A percentile compares a stretch with the other conserved stretches of the same genome.
Evolutionary conservation across 1,140 invertebrate species (phyloP).

Genomic region (Drosophila nigrodunni): DNA sequence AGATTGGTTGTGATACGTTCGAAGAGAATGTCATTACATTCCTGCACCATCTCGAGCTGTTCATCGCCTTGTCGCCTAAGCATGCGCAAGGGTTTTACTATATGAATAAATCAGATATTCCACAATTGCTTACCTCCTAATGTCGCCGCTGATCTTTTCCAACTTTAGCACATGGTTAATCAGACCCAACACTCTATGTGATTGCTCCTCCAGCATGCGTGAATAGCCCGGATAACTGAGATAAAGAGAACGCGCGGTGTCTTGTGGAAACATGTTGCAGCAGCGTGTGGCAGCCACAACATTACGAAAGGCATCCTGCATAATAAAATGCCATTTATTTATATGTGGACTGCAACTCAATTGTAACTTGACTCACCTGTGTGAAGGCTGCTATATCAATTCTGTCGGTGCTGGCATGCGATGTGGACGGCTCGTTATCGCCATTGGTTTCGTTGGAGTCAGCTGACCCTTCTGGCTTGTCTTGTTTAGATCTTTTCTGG

Average conservation of each 20-base stretch:
- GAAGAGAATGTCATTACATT: conserved; percentile 92
- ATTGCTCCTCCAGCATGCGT: conserved; percentile 87
- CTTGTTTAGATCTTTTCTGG: conserved; percentile 35
- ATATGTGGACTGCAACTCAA: not conserved
- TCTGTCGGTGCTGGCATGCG: conserved; percentile 7
- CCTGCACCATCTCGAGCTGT: conserved; percentile 90
- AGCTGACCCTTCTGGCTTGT: not conserved
- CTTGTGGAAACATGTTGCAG: conserved; percentile 89
- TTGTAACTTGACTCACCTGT: conserved; percentile 34
- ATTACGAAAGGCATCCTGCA: conserved; percentile 60
- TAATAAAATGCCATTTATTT: not conserved
- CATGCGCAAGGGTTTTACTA: not conserved
- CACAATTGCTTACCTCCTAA: conserved; percentile 79
- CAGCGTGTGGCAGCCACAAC: conserved; percentile 87
- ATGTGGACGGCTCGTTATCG: conserved; percentile 22
- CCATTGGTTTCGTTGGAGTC: conserved; percentile 4
- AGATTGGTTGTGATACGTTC: conserved; percentile 91
- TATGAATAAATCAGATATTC: not conserved
- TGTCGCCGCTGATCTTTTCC: conserved; percentile 87
- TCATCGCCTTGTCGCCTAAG: conserved; percentile 87
- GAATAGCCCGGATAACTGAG: conserved; percentile 89
- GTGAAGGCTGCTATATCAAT: conserved; percentile 47
- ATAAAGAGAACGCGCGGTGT: conserved; percentile 89
- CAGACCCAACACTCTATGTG: conserved; percentile 85
- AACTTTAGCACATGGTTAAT: conserved; percentile 87